Conservation (phyloP, 2,797 vertebrate genomes). For the Masticophis lateralis region DNA sequence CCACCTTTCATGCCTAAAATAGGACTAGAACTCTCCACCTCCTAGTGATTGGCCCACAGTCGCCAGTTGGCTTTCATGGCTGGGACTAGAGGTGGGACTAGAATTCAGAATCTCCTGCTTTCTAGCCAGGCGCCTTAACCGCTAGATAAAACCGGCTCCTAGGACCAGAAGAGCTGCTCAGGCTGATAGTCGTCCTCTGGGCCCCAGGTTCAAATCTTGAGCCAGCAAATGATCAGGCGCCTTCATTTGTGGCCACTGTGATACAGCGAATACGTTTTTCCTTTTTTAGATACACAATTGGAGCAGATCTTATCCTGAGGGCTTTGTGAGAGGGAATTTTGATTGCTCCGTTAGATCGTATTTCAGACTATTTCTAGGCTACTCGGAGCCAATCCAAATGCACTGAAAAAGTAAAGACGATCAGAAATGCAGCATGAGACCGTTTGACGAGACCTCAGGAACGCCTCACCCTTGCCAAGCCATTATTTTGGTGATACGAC, state of each 20-base stretch:
- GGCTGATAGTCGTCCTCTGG: not conserved
- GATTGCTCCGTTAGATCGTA: not conserved
- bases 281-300: not conserved
- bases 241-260: not conserved
- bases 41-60: not conserved
- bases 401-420: not conserved
- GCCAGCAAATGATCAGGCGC: not conserved
- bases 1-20: not conserved
- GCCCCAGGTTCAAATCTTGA: not conserved
- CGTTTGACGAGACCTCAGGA: constrained; percentile 30
- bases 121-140: not conserved
- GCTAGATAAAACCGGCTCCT: not conserved
- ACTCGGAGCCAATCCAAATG: constrained; percentile 9
- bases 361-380: not conserved
- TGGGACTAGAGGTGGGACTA: not conserved
- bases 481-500: constrained; percentile 4
- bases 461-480: constrained; percentile 7
- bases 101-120: not conserved
- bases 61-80: not conserved
- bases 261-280: not conserved
- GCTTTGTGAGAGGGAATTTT: not conserved
- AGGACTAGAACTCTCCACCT: not conserved
- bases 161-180: constrained; percentile 24
- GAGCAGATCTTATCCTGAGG: not conserved
- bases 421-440: constrained; percentile 46